Evolutionary conservation across 2,888 invertebrate species (phyloP).

Genomic region (Epistrophe grossulariae): DNA sequence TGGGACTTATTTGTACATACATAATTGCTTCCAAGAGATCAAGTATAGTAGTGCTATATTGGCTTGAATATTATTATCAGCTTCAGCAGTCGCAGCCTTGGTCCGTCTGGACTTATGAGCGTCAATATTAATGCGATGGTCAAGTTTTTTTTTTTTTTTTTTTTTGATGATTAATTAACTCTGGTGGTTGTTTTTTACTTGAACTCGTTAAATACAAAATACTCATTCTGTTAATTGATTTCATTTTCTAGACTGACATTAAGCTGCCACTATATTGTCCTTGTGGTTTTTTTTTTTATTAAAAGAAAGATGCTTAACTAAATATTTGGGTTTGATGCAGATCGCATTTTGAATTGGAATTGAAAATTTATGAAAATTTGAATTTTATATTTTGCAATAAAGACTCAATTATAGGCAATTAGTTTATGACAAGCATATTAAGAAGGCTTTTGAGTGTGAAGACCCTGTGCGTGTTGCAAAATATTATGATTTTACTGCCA

Average conservation of each 20-base stretch:
- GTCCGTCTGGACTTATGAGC: not conserved
- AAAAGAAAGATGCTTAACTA: not conserved
- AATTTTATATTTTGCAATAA: not conserved
- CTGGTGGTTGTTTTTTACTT: not conserved
- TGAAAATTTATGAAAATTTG: not conserved
- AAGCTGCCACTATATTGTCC: not conserved
- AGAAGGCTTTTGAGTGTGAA: not conserved
- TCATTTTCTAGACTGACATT: not conserved
- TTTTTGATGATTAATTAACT: slow-evolving; percentile 1
- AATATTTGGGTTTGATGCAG: not conserved
- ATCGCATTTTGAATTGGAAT: not conserved
- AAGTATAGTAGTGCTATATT: not conserved
- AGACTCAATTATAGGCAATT: not conserved
- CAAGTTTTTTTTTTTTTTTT: not conserved
- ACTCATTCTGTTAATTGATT: not conserved
- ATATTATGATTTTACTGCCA: no score
- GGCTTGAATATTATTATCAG: no score
- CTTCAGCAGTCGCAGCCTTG: no score
- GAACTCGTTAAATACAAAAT: not conserved
- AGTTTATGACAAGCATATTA: not conserved
- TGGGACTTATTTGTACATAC: not conserved
- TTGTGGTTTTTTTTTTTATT: not conserved
- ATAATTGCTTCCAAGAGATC: slow-evolving; percentile 2
- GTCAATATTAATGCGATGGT: not conserved
- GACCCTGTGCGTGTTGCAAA: not conserved